These are phyloP conservation scores for Drepanosiphum platanoidis DNA, from an alignment of 2,888 invertebrate genomes.

Conservation along the genomic window DNA sequence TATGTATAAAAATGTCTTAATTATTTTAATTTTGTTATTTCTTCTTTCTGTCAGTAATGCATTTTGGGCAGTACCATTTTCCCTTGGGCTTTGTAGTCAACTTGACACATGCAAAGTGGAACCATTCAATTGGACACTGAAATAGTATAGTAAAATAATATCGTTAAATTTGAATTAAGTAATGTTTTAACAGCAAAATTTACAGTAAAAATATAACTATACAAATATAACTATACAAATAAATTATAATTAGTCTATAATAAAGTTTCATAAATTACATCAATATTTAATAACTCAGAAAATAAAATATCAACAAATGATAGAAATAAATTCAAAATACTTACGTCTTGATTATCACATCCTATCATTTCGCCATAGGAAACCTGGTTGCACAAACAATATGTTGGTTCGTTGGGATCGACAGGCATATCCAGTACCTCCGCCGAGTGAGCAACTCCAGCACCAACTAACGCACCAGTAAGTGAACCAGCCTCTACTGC, in stretches of 20 bases:
- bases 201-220: neutral
- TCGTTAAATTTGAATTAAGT: neutral
- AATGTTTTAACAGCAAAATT: no score
- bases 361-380: constrained; percentile 98
- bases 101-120: constrained; percentile 93
- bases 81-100: constrained; percentile 92
- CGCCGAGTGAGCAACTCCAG: constrained; percentile 81
- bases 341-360: constrained; percentile 90
- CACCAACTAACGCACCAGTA: constrained; percentile 77
- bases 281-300: neutral
- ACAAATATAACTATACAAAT: neutral
- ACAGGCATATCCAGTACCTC: constrained; percentile 92
- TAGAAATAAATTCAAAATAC: constrained; percentile 65
- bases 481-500: constrained; percentile 92
- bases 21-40: constrained; percentile 70
- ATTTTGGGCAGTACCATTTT: constrained; percentile 89
- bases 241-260: neutral
- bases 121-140: constrained; percentile 86
- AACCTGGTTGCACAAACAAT: constrained; percentile 96
- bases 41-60: constrained; percentile 82
- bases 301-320: neutral
- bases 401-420: constrained; percentile 98
- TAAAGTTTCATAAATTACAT: neutral
- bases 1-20: neutral
- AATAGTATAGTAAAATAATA: constrained; percentile 63